phyloP scores from a whole-genome alignment of 2,113 vertebrate species.

The Acanthisitta chloris region DNA sequence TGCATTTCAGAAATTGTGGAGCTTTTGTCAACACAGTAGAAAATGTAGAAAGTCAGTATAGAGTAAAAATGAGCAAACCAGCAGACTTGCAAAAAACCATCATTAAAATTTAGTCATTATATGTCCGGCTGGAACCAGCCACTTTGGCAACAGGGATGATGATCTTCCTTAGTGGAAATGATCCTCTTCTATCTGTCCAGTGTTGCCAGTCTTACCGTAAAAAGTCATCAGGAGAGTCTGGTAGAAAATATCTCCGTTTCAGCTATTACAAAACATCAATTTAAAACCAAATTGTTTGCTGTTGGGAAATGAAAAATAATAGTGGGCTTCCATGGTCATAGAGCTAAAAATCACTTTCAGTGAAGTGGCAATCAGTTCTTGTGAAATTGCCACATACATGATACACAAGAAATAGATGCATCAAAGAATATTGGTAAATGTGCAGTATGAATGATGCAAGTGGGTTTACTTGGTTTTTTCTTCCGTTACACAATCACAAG shows the following conservation, averaged over 20 bases:
- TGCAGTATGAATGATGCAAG: neutral
- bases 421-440: neutral
- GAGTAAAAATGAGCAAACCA: neutral
- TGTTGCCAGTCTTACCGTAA: neutral
- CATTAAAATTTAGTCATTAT: neutral
- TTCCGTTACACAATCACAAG: neutral
- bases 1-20: neutral
- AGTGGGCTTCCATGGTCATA: neutral
- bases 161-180: neutral
- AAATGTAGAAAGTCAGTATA: neutral
- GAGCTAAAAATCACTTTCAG: neutral
- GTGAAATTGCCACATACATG: neutral
- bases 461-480: neutral
- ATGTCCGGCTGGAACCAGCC: neutral
- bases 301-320: constrained; percentile 12
- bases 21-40: neutral
- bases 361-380: neutral
- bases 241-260: neutral
- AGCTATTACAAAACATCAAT: neutral
- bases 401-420: neutral
- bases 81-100: neutral
- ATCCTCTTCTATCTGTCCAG: neutral
- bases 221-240: neutral
- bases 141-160: neutral
- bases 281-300: neutral